Evolutionary conservation across 1,140 invertebrate species (phyloP), one percentile per base, ranked within the genome.

Genomic region (Schlechtendalia chinensis): DNA sequence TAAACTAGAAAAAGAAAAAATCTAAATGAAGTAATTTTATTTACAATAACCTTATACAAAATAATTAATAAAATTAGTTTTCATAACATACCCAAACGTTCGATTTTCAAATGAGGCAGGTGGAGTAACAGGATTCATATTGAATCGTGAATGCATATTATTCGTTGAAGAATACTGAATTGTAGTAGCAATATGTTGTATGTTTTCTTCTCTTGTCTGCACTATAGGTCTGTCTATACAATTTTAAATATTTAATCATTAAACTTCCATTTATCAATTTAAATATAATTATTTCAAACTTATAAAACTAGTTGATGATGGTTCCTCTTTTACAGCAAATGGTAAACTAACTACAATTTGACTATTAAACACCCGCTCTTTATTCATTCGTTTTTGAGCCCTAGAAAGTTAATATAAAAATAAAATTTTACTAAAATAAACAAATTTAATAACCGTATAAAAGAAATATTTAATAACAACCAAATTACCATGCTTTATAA

Each of bases 311-410:
- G 69, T 47, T 11, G 75, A 59, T 10, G 50, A 27, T 61, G 75
- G 61, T 50, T 79, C 81, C 63, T 81, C 72, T 71, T 81, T 77
- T 17, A 82, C 82, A 71, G 75, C 65, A 53, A 80, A 75, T 69
- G 82, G 82, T 39, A 74, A 80, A 80, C 82, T 81, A 65, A 82
- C 81, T 61, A 81, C 63, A 50, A 82, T 81, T 53, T 63, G 74
- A 72, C 79, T 82, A 45, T 93, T 93, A 88, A 90, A 93, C 61
- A 95, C 92, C 87, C 93, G 90, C 86, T 94, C 92, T 82, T 92
- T 93, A 85, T 94, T 91, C 90, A 96, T 93, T 85, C 93, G 91
- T 85, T 93, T 94, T 84, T 92, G 88, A 82, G 93, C 93, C 86
- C 93, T 94, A 83, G 67, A 87, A 85, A 77, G 67, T 81, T 71